phyloP scores from a whole-genome alignment of 2,888 invertebrate genomes.

The Euplexia lucipara region DNA sequence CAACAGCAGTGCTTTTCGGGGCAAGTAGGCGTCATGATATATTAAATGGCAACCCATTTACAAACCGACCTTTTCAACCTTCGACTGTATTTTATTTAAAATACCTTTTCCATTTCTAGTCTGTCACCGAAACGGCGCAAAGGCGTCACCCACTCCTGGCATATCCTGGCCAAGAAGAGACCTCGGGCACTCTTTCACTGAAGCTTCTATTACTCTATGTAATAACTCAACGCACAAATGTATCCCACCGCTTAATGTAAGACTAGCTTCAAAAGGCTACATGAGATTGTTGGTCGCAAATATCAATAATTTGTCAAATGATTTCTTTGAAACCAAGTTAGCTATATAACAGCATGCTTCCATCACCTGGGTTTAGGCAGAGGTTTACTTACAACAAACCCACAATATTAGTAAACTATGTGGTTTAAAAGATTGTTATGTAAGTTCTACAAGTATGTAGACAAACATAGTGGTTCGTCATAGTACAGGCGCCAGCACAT shows the following conservation, averaged over 20 bases:
- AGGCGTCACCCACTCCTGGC: constrained; percentile 85
- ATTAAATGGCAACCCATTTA: no score
- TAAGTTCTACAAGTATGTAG: not conserved
- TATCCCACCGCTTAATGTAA: constrained; percentile 85
- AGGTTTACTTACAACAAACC: no score
- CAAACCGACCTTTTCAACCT: no score
- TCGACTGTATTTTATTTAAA: no score
- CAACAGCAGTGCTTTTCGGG: no score
- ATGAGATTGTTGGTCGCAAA: constrained; percentile 31
- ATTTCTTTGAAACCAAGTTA: not conserved
- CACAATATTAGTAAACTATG: no score
- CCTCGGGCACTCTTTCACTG: constrained; percentile 86
- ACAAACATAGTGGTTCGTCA: no score
- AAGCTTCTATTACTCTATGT: constrained; percentile 44
- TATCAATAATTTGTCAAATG: not conserved
- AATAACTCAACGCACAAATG: constrained; percentile 69
- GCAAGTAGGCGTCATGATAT: no score
- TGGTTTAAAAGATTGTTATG: not conserved
- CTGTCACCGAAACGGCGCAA: constrained; percentile 86
- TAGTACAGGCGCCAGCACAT: no score
- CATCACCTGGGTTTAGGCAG: no score
- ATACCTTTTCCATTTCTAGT: constrained; percentile 73
- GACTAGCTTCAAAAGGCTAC: constrained; percentile 59
- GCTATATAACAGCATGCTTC: no score
- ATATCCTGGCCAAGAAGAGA: constrained; percentile 85